Base-by-base conservation (phyloP, 2,888 invertebrate genomes). In the Liopterus haemorrhoidalis region DNA sequence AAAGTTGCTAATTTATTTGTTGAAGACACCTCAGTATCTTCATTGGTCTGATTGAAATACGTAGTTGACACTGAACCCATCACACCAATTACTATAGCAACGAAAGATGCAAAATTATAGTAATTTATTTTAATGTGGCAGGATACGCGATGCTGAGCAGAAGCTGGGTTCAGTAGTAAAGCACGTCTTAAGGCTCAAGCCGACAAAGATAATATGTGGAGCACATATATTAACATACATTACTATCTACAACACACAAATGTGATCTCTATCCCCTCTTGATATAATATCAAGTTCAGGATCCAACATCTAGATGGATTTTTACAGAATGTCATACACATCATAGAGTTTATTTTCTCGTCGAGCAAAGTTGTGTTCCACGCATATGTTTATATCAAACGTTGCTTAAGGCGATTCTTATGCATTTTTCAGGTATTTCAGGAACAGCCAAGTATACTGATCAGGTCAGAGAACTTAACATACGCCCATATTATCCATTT, bases 161-260 rank as follows among this genome's bases (percentile, higher is more conserved):
- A 31, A n/a, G 2, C 31, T 5, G 11, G 31, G 14, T 14, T 31
- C 33, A 20, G 46, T 39, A 33, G 40, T 46, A 40, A 39, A 31
- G 31, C 45, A 45, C 45, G 25, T 38, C 32, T 18, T 18, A n/a
- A n/a, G n/a, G 59, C 61, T 59, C 59, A 54, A 57, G 59, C 65
- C 65, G 65, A 65, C 65, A 65, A 65, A 65, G 64, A 59, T 65
- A 64, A 65, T 65, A 65, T 65, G 64, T 65, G 61, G 65, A 65
- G 63, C 66, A 66, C 65, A 64, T 65, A 63, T 58, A 65, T 65
- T 65, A 63, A 59, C 65, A 65, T 65, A 65, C 58, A 66, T 66
- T 63, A 65, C 57, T n/a, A n/a, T n/a, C n/a, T n/a, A n/a, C n/a
- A n/a, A n/a, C 22, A 6, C 5, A 5, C 22, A 22, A 6, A 22